These are phyloP conservation scores for Batillaria attramentaria DNA, from an alignment of 1,140 invertebrate species.

Conservation along the genomic window DNA sequence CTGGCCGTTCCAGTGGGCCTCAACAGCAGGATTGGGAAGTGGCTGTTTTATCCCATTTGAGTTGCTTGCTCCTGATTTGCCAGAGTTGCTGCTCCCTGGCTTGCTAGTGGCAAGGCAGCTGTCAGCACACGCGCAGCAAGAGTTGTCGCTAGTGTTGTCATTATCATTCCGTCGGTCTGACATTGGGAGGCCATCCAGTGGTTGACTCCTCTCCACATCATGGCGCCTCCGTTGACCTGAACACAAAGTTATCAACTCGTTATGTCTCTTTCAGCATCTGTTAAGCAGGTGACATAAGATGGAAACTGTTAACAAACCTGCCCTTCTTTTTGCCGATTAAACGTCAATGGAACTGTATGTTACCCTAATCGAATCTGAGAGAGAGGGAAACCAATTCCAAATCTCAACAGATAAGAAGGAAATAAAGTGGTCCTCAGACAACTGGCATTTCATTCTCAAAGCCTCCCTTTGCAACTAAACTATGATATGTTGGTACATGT, in stretches of 20 bases:
- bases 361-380: too few relatives aligned
- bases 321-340: too few relatives aligned
- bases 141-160: constrained; percentile 30
- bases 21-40: not conserved
- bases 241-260: not conserved
- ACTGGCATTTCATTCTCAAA: too few relatives aligned
- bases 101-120: constrained; percentile 24
- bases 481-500: too few relatives aligned
- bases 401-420: too few relatives aligned
- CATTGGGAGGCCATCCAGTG: not conserved
- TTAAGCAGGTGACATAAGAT: not conserved
- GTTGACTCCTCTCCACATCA: not conserved
- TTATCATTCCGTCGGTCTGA: not conserved
- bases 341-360: too few relatives aligned
- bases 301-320: too few relatives aligned
- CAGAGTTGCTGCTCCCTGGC: not conserved
- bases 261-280: not conserved
- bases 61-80: not conserved
- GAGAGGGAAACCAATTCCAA: too few relatives aligned
- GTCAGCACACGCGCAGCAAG: constrained; percentile 21
- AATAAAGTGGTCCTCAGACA: too few relatives aligned
- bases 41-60: not conserved
- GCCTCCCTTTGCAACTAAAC: too few relatives aligned
- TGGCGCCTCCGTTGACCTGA: not conserved
- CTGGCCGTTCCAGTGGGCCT: not conserved